A percentile compares a stretch with the other conserved stretches of the same genome.
These are phyloP conservation scores for Erpornis zantholeuca DNA, from an alignment of 2,113 vertebrate genomes.

Conservation along the genomic window DNA sequence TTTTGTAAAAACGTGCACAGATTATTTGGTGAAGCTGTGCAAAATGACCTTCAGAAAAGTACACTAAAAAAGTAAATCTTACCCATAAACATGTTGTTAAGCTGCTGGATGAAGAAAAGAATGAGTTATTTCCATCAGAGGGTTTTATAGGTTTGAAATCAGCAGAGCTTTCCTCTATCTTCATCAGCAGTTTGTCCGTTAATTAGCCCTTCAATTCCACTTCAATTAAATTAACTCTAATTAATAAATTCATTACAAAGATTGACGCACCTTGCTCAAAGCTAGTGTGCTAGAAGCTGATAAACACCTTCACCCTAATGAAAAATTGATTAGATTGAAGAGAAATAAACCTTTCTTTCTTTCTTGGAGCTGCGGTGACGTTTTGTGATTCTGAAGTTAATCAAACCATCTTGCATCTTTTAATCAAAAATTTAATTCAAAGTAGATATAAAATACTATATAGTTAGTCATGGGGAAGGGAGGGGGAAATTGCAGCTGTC, in stretches of 20 bases:
- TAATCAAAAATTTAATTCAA: slow-evolving; percentile 77
- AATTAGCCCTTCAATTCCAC: slow-evolving; percentile 91
- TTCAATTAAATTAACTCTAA: slow-evolving; percentile 99
- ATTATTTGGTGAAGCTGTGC: neutral
- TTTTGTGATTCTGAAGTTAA: slow-evolving; percentile 74
- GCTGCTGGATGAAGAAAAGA: slow-evolving; percentile 37
- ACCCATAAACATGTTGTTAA: slow-evolving; percentile 54
- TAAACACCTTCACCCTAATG: slow-evolving; percentile 99
- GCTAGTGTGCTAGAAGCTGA: slow-evolving; percentile 92
- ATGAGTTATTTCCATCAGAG: slow-evolving; percentile 63
- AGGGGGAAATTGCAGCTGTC: neutral
- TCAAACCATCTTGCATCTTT: slow-evolving; percentile 73
- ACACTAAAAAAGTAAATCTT: slow-evolving; percentile 37
- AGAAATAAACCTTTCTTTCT: slow-evolving; percentile 71
- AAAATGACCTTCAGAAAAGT: slow-evolving; percentile 63
- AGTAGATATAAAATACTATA: slow-evolving; percentile 53
- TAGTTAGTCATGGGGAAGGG: neutral
- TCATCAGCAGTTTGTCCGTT: slow-evolving; percentile 82
- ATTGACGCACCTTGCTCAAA: slow-evolving; percentile 89
- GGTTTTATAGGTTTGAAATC: slow-evolving; percentile 69
- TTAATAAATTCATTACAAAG: slow-evolving; percentile 93
- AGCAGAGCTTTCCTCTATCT: slow-evolving; percentile 73
- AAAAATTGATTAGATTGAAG: slow-evolving; percentile 98
- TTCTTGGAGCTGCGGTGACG: slow-evolving; percentile 48
- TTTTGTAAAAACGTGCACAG: neutral